Evolutionary conservation across 1,140 invertebrate genomes (phyloP).

Genomic region (Carposina sasakii): DNA sequence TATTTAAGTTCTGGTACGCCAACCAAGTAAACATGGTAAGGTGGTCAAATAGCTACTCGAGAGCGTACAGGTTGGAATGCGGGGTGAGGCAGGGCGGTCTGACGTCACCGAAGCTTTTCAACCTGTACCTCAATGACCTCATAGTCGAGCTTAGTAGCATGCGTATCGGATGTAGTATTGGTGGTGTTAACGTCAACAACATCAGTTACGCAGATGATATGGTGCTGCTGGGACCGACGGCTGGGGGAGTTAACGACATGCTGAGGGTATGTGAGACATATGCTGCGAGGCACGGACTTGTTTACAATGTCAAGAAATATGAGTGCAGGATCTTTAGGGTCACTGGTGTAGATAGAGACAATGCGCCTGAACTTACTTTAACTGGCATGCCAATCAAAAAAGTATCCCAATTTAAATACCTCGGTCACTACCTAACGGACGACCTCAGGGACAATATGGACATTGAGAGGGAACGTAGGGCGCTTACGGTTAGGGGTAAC

Average conservation of each 20-base stretch:
- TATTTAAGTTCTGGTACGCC: too few species aligned
- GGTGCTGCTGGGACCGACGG: background rate
- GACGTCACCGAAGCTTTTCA: background rate
- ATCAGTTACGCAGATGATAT: background rate
- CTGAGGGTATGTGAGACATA: background rate
- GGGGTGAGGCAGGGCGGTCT: background rate
- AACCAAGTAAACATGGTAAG: too few species aligned
- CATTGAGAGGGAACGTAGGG: background rate
- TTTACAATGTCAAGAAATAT: background rate
- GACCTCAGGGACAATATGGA: background rate
- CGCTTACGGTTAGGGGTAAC: background rate
- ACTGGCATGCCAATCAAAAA: background rate
- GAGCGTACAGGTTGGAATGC: conserved; percentile 1
- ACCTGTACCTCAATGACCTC: background rate
- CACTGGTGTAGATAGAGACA: background rate
- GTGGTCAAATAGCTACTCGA: background rate
- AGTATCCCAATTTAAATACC: background rate
- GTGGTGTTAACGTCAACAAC: background rate
- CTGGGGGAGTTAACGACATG: background rate
- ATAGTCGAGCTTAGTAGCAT: background rate
- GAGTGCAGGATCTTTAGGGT: background rate
- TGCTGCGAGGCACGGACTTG: background rate
- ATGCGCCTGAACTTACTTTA: background rate
- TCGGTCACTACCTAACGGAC: background rate
- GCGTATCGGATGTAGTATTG: background rate